These are phyloP conservation scores for Cyphomyrmex costatus DNA, from an alignment of 1,140 invertebrate genomes.

Conservation along the genomic window DNA sequence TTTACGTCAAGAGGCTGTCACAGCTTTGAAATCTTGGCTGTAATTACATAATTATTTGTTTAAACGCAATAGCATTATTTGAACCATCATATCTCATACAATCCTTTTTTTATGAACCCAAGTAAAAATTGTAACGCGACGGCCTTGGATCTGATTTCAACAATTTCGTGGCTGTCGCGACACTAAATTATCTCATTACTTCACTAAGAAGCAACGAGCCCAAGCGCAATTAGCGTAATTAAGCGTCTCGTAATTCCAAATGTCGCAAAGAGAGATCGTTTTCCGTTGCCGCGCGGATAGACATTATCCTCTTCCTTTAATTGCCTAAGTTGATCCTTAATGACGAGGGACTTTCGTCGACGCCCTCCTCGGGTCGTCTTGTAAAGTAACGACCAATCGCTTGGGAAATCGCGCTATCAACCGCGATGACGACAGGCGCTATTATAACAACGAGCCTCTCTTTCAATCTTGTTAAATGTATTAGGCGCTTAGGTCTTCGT, in stretches of 20 bases:
- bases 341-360: constrained; percentile 51
- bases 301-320: constrained; percentile 59
- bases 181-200: constrained; percentile 71
- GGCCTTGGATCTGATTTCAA: constrained; percentile 64
- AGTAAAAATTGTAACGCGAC: constrained; percentile 58
- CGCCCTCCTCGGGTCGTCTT: constrained; percentile 19
- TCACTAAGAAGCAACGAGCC: constrained; percentile 55
- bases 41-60: constrained; percentile 53
- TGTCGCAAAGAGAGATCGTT: constrained; percentile 50
- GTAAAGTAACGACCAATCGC: constrained; percentile 18
- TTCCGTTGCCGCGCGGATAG: not conserved
- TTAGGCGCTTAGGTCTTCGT: not conserved
- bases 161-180: constrained; percentile 47
- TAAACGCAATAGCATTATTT: constrained; percentile 48
- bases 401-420: constrained; percentile 45
- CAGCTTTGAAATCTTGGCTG: not conserved
- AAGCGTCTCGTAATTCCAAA: constrained; percentile 42
- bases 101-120: not conserved
- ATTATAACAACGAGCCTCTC: constrained; percentile 42
- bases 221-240: constrained; percentile 45
- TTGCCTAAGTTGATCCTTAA: constrained; percentile 15
- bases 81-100: not conserved
- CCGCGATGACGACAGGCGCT: constrained; percentile 16
- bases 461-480: constrained; percentile 43
- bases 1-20: not conserved